These are phyloP conservation scores for Bathynomus jamesi DNA, from an alignment of 1,140 invertebrate species.

Conservation along the genomic window DNA sequence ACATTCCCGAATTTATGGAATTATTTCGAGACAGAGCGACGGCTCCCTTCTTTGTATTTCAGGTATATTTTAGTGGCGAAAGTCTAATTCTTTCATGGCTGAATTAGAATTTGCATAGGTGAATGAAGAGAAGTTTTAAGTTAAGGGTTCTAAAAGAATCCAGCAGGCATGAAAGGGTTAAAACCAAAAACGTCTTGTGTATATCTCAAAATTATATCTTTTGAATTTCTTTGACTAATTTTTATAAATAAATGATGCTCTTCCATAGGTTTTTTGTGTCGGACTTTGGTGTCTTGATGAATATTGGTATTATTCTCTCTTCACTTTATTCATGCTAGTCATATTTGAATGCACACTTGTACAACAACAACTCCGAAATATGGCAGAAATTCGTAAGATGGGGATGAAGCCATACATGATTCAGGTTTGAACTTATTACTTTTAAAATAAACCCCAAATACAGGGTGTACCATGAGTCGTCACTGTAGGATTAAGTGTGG, in stretches of 20 bases:
- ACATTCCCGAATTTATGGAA: conserved; percentile 92
- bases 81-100: too few relatives aligned
- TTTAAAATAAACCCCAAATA: too few relatives aligned
- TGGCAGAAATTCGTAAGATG: conserved; percentile 99
- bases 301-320: conserved; percentile 95
- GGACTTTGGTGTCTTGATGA: conserved; percentile 97
- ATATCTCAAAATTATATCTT: too few relatives aligned
- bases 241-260: too few relatives aligned
- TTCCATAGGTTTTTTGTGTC: conserved; percentile 88
- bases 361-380: conserved; percentile 93
- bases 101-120: too few relatives aligned
- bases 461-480: conserved; percentile 17
- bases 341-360: conserved; percentile 97
- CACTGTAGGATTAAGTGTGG: conserved; percentile 4
- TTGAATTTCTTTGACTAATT: too few relatives aligned
- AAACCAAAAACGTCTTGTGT: too few relatives aligned
- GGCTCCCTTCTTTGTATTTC: conserved; percentile 94
- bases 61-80: conserved; percentile 41
- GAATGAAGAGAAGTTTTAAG: too few relatives aligned
- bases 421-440: conserved; percentile 53
- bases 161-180: too few relatives aligned
- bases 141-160: too few relatives aligned
- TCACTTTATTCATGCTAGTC: conserved; percentile 94
- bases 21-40: conserved; percentile 95
- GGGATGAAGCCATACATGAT: conserved; percentile 93